A percentile compares a stretch with the other conserved stretches of the same genome.
phyloP scores from a whole-genome alignment of 2,797 vertebrate genomes.

The Clarias laeviceps region DNA sequence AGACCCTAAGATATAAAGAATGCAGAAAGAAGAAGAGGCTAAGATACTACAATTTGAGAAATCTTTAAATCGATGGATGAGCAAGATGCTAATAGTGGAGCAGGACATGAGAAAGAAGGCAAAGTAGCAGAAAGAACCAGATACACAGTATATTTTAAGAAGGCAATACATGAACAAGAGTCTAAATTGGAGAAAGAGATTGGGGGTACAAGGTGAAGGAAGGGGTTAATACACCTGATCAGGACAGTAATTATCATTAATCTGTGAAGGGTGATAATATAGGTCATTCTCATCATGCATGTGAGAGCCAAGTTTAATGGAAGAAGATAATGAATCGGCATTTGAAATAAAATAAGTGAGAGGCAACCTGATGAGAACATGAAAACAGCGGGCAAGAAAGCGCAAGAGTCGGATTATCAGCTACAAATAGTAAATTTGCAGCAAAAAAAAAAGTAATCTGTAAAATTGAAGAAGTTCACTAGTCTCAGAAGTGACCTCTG shows the following conservation, averaged over 20 bases:
- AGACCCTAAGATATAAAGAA: background rate
- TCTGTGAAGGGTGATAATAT: conserved; percentile 54
- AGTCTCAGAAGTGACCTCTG: background rate
- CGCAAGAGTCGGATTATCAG: background rate
- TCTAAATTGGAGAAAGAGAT: background rate
- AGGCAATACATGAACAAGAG: background rate
- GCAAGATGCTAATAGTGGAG: background rate
- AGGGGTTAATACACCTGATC: conserved; percentile 26
- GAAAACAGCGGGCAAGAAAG: conserved; percentile 50
- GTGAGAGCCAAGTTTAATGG: conserved; percentile 18
- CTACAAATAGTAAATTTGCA: background rate
- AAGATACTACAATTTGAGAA: background rate
- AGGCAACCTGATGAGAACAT: conserved; percentile 29
- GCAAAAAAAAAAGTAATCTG: background rate
- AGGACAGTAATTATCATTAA: conserved; percentile 25
- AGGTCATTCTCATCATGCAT: background rate
- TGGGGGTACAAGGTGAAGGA: background rate
- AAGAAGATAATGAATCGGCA: conserved; percentile 13
- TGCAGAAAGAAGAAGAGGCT: background rate
- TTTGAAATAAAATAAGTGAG: conserved; percentile 24
- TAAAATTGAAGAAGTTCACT: background rate
- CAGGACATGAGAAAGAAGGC: background rate
- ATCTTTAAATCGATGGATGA: background rate
- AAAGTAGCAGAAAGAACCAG: conserved; percentile 6
- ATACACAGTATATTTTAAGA: background rate